Conservation (phyloP, 2,888 invertebrate genomes). For the Sesamia inferens region DNA sequence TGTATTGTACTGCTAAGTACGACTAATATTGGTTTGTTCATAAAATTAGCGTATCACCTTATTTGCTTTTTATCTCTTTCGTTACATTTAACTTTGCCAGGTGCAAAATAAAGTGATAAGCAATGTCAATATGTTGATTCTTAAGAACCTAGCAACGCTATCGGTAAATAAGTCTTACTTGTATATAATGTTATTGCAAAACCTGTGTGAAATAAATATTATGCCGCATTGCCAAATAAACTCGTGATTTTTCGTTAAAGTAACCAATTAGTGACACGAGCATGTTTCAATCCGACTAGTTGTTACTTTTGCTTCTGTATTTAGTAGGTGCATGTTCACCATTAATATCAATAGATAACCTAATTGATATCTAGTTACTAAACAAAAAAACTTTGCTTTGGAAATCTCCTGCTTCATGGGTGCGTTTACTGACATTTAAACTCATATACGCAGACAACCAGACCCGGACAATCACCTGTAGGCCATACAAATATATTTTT, state of each 20-base stretch:
- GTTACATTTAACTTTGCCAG: not conserved
- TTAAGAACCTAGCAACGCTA: not conserved
- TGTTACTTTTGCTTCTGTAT: not conserved
- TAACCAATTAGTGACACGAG: constrained; percentile 17
- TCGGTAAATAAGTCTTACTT: not conserved
- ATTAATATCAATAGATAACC: not conserved
- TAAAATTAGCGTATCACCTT: not conserved
- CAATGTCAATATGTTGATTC: not conserved
- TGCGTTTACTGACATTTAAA: too few relatives aligned
- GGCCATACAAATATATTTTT: too few relatives aligned
- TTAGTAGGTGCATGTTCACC: constrained; percentile 12
- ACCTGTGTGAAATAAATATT: constrained; percentile 10
- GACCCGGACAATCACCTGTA: too few relatives aligned
- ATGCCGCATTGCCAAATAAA: not conserved
- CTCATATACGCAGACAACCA: too few relatives aligned
- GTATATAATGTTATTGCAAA: not conserved
- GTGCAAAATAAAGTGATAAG: constrained; percentile 4
- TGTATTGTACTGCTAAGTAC: not conserved
- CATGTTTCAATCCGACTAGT: constrained; percentile 1
- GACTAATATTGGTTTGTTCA: not conserved
- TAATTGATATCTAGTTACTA: constrained; percentile 9
- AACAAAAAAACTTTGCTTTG: too few relatives aligned
- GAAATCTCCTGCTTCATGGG: too few relatives aligned
- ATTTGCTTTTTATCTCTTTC: constrained; percentile 7
- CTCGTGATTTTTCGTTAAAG: constrained; percentile 6